phyloP scores from a whole-genome alignment of 2,797 vertebrate genomes.

The Lagodon rhomboides region DNA sequence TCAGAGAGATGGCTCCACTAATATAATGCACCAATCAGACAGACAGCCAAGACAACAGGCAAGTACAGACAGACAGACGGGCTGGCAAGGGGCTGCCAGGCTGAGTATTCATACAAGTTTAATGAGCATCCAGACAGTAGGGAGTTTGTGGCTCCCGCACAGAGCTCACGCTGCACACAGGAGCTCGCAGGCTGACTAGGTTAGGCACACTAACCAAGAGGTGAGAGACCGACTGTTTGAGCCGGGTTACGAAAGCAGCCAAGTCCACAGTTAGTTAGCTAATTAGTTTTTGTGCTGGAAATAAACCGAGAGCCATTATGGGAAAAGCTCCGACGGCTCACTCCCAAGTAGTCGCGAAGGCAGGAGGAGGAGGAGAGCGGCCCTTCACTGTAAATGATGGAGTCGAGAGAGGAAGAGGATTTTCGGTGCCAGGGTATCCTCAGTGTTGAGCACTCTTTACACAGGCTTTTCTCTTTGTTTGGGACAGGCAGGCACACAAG shows the following conservation, averaged over 20 bases:
- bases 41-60: constrained; percentile 71
- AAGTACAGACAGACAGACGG: constrained; percentile 71
- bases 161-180: constrained; percentile 64
- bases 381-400: constrained; percentile 43
- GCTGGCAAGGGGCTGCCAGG: constrained; percentile 76
- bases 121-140: constrained; percentile 84
- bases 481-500: constrained; percentile 42
- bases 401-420: constrained; percentile 43
- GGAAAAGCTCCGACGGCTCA: constrained; percentile 8
- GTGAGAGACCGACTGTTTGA: constrained; percentile 62
- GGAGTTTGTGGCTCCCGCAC: constrained; percentile 75
- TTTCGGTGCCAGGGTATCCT: constrained; percentile 49
- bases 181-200: constrained; percentile 58
- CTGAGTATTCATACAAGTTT: constrained; percentile 86
- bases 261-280: constrained; percentile 1
- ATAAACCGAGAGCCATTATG: constrained; percentile 16
- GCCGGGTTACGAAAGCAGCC: constrained; percentile 22
- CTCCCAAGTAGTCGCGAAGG: constrained; percentile 35
- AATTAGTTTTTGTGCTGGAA: constrained; percentile 30
- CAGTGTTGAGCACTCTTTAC: constrained; percentile 56
- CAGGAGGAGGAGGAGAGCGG: constrained; percentile 31
- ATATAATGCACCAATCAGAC: constrained; percentile 66
- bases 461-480: constrained; percentile 59
- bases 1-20: constrained; percentile 53
- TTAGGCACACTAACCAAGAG: constrained; percentile 68